These are phyloP conservation scores for Tiliqua scincoides DNA, from an alignment of 2,113 vertebrate species.

Conservation along the genomic window DNA sequence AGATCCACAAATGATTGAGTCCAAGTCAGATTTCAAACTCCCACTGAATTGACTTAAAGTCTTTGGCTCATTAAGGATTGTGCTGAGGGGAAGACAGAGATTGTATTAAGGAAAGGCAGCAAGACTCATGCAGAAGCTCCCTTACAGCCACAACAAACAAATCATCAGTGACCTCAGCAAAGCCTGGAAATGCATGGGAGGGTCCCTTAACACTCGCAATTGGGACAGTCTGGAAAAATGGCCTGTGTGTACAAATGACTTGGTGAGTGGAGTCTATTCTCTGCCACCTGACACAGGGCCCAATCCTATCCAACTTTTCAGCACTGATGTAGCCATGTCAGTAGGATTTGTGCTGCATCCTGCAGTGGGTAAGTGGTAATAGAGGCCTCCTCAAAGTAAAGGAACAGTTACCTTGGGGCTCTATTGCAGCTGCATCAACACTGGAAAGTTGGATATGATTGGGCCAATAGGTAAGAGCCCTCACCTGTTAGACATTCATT, in stretches of 20 bases:
- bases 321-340: no score
- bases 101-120: background rate
- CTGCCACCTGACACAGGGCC: background rate
- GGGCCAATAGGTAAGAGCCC: background rate
- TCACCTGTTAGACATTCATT: background rate
- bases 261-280: background rate
- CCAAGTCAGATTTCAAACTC: background rate
- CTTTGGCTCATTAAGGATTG: background rate
- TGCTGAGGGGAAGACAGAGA: background rate
- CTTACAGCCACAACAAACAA: background rate
- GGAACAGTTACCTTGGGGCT: no score
- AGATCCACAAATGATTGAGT: background rate
- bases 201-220: no score
- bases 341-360: no score
- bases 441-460: no score
- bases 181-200: background rate
- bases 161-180: background rate
- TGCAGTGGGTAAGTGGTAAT: no score
- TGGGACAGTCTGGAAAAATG: background rate
- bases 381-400: no score
- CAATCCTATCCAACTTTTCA: no score
- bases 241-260: background rate
- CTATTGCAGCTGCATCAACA: no score
- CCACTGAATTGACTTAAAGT: background rate
- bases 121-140: background rate